A percentile compares a stretch with the other conserved stretches of the same genome.
These are phyloP conservation scores for Agrochola circellaris DNA, from an alignment of 2,888 invertebrate species.

Conservation along the genomic window DNA sequence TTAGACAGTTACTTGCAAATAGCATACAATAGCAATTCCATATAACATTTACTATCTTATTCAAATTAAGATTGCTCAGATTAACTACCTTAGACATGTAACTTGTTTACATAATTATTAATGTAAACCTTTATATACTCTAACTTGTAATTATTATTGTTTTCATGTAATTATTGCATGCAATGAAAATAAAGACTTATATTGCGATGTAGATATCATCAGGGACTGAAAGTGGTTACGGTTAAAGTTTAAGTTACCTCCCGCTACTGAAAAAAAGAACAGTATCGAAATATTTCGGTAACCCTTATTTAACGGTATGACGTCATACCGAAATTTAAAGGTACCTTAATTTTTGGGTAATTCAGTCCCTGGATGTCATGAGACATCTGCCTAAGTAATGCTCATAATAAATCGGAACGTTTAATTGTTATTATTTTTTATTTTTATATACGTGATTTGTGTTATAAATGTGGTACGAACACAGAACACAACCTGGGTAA, in stretches of 20 bases:
- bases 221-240: too few species aligned
- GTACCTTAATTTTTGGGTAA: too few species aligned
- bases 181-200: constrained; percentile 8
- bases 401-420: constrained; percentile 21
- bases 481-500: not conserved
- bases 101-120: constrained; percentile 27
- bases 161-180: constrained; percentile 6
- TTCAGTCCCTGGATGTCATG: too few species aligned
- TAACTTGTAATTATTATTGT: constrained; percentile 15
- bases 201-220: not conserved
- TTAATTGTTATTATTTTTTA: not conserved
- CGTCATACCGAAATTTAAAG: too few species aligned
- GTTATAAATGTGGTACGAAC: constrained; percentile 20
- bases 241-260: too few species aligned
- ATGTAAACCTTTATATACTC: constrained; percentile 11
- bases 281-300: too few species aligned
- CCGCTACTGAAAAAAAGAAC: too few species aligned
- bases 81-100: constrained; percentile 25
- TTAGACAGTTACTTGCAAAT: constrained; percentile 47
- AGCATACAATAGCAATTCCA: constrained; percentile 45
- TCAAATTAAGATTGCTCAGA: constrained; percentile 46
- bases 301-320: too few species aligned
- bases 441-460: constrained; percentile 14
- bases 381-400: not conserved
- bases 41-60: constrained; percentile 29